Evolutionary conservation across 2,888 invertebrate species (phyloP), one percentile per base, ranked within the genome.

Genomic region (Magallana nippona): DNA sequence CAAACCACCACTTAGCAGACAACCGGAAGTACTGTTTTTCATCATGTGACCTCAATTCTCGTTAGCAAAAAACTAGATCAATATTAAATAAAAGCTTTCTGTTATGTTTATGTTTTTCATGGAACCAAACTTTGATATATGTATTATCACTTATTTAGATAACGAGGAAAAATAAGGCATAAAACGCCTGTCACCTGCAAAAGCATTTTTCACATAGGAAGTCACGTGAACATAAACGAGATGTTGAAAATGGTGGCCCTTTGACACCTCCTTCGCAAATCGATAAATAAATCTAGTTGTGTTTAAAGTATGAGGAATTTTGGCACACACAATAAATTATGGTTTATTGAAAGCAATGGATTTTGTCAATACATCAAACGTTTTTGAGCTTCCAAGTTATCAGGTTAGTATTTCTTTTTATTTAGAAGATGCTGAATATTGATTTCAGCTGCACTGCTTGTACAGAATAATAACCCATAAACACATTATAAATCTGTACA

Each of bases 311-410:
- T 19, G 27, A 79, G 22, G n/a, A 79, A 17, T 5, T 55, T 15
- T 22, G 22, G n/a, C 55, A n/a, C 19, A 27, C 1, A 17, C 8
- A 17, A 55, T 5, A 27, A 57, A 19, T 11, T 10, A 57, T 56
- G 17, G n/a, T 10, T 44, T n/a, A 55, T 17, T 71, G 62, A 56
- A 71, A 56, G 62, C 17, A 44, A 27, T 19, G 15, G 56, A 55
- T n/a, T 63, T 71, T 22, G 71, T 63, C 19, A 82, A 55, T n/a
- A 55, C 56, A 71, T 22, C 27, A 77, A 82, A 63, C 56, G 57
- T 82, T 8, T 90, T 89, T 82, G 91, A 91, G 84, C 86, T 92
- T 82, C 90, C 90, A 79, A 97, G 97, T 22, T 98, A 97, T 94
- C 98, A 98, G 95, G 96, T 96, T 94, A 71, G 27, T 8, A 27